Base-by-base conservation (phyloP, 2,113 vertebrate species). In the Serilophus lunatus region DNA sequence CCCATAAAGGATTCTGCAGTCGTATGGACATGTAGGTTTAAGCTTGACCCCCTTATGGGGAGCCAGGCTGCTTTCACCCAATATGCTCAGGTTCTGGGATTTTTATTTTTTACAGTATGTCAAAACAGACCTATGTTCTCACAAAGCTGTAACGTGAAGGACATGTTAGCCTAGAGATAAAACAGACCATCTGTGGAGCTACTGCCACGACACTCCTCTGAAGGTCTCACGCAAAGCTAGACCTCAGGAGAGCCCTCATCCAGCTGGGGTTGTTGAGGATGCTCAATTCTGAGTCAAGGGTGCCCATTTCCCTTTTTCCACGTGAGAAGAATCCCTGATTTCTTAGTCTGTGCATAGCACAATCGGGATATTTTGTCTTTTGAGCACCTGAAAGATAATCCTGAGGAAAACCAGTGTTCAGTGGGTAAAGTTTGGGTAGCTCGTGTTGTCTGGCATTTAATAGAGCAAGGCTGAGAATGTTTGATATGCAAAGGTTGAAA, bases 21-120 rank as follows among this genome's bases (percentile, higher is more conserved):
- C 4, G 0, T 7, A 23, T 2, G 15, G 9, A 5, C 3, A 0
- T 0, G 9, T 3, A 38, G 18, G 28, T 17, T 51, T 56, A 29
- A 45, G 35, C 26, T 10, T 51, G 35, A 29, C 20, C 12, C 18
- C 6, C 35, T n/a, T 5, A 1, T 10, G 20, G n/a, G 28, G 25
- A 44, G 12, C 60, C 13, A 3, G 2, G 25, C 11, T 50, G 53
- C 13, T 56, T 38, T 36, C 10, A 6, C 36, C 28, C 10, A 23
- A 0, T 12, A 1, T 23, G 13, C 72, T 63, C 1, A 3, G 22
- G 11, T 3, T 13, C 54, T 44, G 65, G 29, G 8, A 14, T 59
- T 47, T 59, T 47, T 38, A 12, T 40, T 50, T 54, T 57, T 47
- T 72, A 16, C 16, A 18, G 20, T 3, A 14, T 3, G 3, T 24